Conservation (phyloP, 2,797 vertebrate genomes). For the Rhinichthys osculus region DNA sequence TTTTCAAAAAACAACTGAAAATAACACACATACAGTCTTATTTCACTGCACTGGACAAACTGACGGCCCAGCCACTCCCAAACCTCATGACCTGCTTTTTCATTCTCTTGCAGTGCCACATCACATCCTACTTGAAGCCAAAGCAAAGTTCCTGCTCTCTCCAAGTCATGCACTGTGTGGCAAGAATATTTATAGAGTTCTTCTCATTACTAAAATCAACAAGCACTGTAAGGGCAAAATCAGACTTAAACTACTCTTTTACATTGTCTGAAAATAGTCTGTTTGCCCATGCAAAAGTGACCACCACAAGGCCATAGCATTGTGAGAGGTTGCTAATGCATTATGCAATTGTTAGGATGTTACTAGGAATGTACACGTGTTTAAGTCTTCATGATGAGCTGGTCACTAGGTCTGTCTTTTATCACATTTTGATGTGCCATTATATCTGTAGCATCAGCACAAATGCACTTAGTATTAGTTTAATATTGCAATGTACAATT, state of each 20-base stretch:
- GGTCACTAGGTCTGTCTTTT: too few relatives aligned
- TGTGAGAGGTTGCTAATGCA: background rate
- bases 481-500: background rate
- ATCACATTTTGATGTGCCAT: too few relatives aligned
- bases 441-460: background rate
- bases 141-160: constrained; percentile 19
- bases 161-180: constrained; percentile 4
- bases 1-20: constrained; percentile 4
- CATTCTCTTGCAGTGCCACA: constrained; percentile 22
- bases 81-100: constrained; percentile 26
- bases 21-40: background rate
- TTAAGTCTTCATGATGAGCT: background rate
- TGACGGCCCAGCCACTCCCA: background rate
- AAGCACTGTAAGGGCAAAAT: background rate
- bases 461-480: background rate
- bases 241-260: background rate
- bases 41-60: background rate
- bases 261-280: background rate
- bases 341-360: background rate
- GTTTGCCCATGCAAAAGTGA: background rate
- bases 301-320: too few relatives aligned
- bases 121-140: constrained; percentile 30
- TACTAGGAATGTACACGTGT: background rate
- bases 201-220: constrained; percentile 9
- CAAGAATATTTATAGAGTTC: background rate